Evolutionary conservation across 2,797 vertebrate species (phyloP).

Genomic region (Tauraco hartlaubi): DNA sequence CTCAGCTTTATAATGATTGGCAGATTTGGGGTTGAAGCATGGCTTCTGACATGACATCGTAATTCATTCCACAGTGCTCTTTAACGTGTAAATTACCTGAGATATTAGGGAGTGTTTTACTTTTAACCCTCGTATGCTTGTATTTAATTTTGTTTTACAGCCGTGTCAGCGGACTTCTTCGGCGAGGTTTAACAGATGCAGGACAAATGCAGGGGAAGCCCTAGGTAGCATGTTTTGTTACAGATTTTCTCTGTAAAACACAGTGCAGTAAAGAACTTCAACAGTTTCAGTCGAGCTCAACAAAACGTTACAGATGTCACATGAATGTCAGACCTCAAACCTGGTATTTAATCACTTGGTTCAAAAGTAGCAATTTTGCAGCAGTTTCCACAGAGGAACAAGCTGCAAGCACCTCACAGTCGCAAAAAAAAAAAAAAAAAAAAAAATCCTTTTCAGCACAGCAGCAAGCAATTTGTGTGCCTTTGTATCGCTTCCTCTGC

Average conservation of each 20-base stretch:
- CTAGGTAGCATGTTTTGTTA: neutral
- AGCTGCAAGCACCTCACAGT: neutral
- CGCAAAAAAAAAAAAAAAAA: neutral
- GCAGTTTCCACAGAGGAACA: neutral
- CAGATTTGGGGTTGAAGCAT: constrained; percentile 54
- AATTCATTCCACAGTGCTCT: constrained; percentile 32
- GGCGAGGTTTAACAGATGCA: neutral
- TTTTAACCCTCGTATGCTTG: neutral
- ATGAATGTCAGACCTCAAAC: constrained; percentile 38
- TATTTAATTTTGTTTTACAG: constrained; percentile 12
- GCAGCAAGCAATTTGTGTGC: neutral
- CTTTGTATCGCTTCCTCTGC: neutral
- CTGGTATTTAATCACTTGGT: constrained; percentile 34
- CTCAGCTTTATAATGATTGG: constrained; percentile 74
- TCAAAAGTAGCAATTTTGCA: constrained; percentile 10
- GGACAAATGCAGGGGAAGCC: neutral
- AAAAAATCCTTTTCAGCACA: neutral
- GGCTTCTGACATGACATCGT: constrained; percentile 56
- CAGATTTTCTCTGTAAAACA: constrained; percentile 7
- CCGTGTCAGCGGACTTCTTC: neutral
- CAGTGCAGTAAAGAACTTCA: constrained; percentile 21
- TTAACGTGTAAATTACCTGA: constrained; percentile 55
- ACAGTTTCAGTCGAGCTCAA: constrained; percentile 10
- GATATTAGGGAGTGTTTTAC: neutral
- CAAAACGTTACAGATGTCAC: constrained; percentile 54